Evolutionary conservation across 2,888 invertebrate species (phyloP), one percentile per base, ranked within the genome.

Genomic region (Apodemia mormo): DNA sequence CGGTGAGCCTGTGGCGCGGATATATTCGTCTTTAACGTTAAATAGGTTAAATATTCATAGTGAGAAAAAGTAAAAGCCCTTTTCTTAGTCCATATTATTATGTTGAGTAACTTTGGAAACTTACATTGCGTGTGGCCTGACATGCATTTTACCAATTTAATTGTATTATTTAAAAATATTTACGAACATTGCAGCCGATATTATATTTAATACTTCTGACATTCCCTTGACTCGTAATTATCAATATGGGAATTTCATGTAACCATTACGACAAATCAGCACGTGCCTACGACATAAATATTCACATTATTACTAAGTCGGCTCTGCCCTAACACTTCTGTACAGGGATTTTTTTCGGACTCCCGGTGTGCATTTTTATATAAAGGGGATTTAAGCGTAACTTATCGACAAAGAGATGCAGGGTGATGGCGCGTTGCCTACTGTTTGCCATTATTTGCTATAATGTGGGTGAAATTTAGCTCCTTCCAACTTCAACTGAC

Each of bases 381-480:
- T 88, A 87, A 86, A 86, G 85, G 92, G 90, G 88, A 81, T 85
- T 82, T 83, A 74, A 85, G 89, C 90, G 90, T 88, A 87, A 87
- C 90, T 49, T 49, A 89, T 89, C 89, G 89, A 84, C 82, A 80
- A 80, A 80, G 81, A 80, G 81, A 79, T 76, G 80, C 82, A 86
- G 91, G 91, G 92, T 85, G 88, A 83, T 82, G 79, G 80, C 79
- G 78, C 81, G 80, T 82, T 81, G 88, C 87, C 90, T 85, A 86
- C 92, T 88, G 88, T 91, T 89, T 89, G 85, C 90, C 84, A 92
- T 92, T 92, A 92, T 92, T 90, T 88, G 89, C 85, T 85, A 87
- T 92, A 91, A 92, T 91, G 89, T 90, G 90, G 90, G 88, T 90
- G 89, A 92, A 92, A 92, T 92, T 89, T 87, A 85, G 88, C 89